Percentiles rank a stretch among this genome's conserved stretches.
phyloP scores from a whole-genome alignment of 2,888 invertebrate species.

The Calameuta pallipes region DNA sequence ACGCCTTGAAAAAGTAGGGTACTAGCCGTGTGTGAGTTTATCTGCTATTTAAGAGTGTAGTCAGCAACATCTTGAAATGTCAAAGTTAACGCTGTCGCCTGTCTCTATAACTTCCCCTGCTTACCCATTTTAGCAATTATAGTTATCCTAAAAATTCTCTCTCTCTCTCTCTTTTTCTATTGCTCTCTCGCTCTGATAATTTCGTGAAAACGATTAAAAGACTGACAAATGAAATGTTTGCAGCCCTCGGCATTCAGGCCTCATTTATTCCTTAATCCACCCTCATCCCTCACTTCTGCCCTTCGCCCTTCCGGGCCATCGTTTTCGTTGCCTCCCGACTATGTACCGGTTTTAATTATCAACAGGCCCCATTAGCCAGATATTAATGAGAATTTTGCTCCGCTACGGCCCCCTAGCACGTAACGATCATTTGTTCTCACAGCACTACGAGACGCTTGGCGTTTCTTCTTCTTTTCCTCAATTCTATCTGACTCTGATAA shows the following conservation, averaged over 20 bases:
- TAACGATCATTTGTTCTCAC: slow-evolving; percentile 3
- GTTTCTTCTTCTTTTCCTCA: too few species aligned
- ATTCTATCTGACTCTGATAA: too few species aligned
- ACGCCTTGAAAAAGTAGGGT: too few species aligned
- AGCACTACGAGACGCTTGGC: too few species aligned
- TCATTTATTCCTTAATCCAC: slow-evolving; percentile 22
- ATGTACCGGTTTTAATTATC: slow-evolving; percentile 48
- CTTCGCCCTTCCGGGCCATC: background rate
- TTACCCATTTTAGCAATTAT: too few species aligned
- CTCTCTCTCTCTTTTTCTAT: too few species aligned
- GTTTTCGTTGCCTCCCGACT: background rate
- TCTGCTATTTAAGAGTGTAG: too few species aligned
- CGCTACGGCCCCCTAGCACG: background rate
- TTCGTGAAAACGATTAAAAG: slow-evolving; percentile 29
- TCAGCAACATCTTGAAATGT: too few species aligned
- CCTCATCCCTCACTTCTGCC: background rate
- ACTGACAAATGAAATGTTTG: slow-evolving; percentile 33
- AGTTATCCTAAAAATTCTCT: background rate
- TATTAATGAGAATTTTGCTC: slow-evolving; percentile 41
- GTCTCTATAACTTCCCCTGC: too few species aligned
- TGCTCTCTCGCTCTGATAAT: too few species aligned
- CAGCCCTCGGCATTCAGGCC: slow-evolving; percentile 23
- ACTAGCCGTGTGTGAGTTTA: too few species aligned
- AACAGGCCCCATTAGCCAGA: slow-evolving; percentile 42
- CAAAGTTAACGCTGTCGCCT: too few species aligned